Conservation (phyloP, 1,140 invertebrate genomes). For the Zeugodacus cucurbitae region DNA sequence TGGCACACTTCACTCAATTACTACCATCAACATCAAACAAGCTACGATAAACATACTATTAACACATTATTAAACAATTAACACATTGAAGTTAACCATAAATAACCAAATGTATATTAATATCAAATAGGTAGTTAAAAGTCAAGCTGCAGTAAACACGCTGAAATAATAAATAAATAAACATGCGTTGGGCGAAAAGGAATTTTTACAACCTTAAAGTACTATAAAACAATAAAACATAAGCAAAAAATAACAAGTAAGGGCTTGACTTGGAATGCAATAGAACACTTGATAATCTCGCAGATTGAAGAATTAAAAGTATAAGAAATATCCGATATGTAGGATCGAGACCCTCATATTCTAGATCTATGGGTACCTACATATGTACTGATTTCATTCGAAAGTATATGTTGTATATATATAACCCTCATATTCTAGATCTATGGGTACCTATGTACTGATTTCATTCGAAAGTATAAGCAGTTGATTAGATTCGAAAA, state of each 20-base stretch:
- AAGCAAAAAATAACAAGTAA: neutral
- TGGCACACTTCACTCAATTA: neutral
- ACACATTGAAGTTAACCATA: neutral
- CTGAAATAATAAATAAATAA: conserved; percentile 4
- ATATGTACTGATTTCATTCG: no score
- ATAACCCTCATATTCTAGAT: no score
- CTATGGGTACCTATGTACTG: no score
- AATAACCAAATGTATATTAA: conserved; percentile 13
- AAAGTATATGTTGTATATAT: no score
- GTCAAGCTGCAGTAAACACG: neutral
- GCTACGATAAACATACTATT: conserved; percentile 21
- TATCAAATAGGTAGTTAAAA: conserved; percentile 17
- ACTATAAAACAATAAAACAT: conserved; percentile 8
- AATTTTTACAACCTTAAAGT: neutral
- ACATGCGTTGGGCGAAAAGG: neutral
- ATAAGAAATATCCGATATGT: no score
- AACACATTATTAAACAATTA: conserved; percentile 33
- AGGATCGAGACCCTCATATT: no score
- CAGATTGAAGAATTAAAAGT: no score
- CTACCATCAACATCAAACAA: neutral
- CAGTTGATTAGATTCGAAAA: no score
- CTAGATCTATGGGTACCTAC: no score
- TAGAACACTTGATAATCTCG: no score
- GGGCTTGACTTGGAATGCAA: no score
- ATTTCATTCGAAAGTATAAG: no score